Evolutionary conservation across 1,140 invertebrate species (phyloP).

Genomic region (Musca vetustissima): DNA sequence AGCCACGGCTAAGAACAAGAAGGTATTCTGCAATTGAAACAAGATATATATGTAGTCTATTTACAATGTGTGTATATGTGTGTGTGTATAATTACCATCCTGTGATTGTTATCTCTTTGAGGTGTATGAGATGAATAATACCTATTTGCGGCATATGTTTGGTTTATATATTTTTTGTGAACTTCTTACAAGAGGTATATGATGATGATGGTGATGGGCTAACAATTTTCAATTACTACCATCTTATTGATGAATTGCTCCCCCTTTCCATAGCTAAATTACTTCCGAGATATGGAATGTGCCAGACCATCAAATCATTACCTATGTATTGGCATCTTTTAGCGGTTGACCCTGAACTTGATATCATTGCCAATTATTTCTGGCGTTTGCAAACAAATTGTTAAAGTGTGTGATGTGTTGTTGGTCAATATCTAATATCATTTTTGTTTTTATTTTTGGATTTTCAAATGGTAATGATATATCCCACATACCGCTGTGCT

Average conservation of each 20-base stretch:
- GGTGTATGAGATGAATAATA: background rate
- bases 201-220: too few species aligned
- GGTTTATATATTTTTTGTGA: constrained; percentile 8
- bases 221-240: too few species aligned
- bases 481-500: too few species aligned
- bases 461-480: too few species aligned
- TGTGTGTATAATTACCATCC: constrained; percentile 15
- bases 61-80: background rate
- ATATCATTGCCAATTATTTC: background rate
- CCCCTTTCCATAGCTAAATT: background rate
- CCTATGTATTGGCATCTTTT: background rate
- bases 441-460: too few species aligned
- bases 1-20: background rate
- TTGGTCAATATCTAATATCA: too few species aligned
- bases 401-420: too few species aligned
- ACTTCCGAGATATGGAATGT: constrained; percentile 9
- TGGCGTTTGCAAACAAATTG: too few species aligned
- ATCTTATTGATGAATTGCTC: too few species aligned
- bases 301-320: background rate
- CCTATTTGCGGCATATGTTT: background rate
- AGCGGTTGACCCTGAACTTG: constrained; percentile 11
- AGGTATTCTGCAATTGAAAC: constrained; percentile 10
- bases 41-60: background rate
- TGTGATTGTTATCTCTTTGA: background rate
- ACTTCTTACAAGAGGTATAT: too few species aligned